Conservation (phyloP, 2,888 invertebrate genomes). For the Oeneis ivallda region DNA sequence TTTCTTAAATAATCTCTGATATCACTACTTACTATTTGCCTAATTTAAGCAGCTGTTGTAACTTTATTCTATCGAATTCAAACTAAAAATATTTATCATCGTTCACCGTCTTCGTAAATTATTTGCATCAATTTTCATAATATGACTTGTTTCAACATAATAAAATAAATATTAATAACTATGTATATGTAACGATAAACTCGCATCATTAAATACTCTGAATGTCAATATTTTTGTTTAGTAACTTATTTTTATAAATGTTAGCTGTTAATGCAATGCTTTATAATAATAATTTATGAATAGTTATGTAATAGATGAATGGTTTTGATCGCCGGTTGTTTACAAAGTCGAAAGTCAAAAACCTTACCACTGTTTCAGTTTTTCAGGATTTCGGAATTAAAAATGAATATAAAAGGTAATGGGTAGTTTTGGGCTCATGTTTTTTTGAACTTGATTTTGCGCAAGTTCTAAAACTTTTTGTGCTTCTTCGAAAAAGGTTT, state of each 20-base stretch:
- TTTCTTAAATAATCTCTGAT: no score
- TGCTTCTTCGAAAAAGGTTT: no score
- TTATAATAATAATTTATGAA: conserved; percentile 35
- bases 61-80: neutral
- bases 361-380: conserved; percentile 19
- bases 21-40: no score
- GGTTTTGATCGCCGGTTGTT: conserved; percentile 18
- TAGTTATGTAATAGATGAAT: conserved; percentile 35
- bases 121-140: neutral
- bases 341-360: conserved; percentile 13
- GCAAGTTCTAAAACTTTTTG: no score
- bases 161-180: conserved; percentile 5
- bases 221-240: conserved; percentile 38
- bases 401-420: neutral
- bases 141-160: neutral
- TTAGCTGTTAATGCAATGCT: conserved; percentile 37
- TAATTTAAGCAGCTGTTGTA: neutral
- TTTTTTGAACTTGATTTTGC: no score
- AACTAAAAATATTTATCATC: neutral
- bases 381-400: conserved; percentile 9
- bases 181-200: conserved; percentile 8
- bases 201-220: conserved; percentile 41
- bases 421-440: conserved; percentile 12
- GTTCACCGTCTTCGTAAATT: neutral
- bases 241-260: conserved; percentile 37